Evolutionary conservation across 2,113 vertebrate species (phyloP), one percentile per base, ranked within the genome.

Genomic region (Spea bombifrons): DNA sequence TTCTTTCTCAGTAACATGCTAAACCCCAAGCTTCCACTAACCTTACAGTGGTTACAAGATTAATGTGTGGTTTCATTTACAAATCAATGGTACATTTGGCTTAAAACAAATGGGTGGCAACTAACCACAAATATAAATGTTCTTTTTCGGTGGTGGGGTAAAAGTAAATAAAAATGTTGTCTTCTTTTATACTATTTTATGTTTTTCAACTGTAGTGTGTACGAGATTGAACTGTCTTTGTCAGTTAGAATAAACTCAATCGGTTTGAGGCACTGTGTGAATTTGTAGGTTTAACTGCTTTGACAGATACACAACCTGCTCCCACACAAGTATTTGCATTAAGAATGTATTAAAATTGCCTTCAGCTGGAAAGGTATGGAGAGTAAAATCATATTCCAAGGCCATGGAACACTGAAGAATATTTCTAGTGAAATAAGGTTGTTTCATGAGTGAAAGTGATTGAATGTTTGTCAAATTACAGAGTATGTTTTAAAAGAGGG

Each of bases 361-460:
- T 30, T 16, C 49, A 82, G 85, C 47, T 71, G 52, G 7, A 67
- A 74, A 57, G 8, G 46, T 79, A 79, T 75, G 17, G 45, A 75
- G 76, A 53, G 12, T 75, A 75, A 84, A 83, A 76, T 78, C 69
- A 66, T 8, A 57, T 83, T 84, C 67, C 81, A 57, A 57, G 71
- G 10, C 68, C 76, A 73, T 85, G 16, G 78, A 82, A 70, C 45
- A 55, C 80, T 73, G 66, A 82, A 81, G 76, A 65, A 74, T 77
- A 59, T 72, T 78, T 79, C 75, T 75, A 68, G 82, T 82, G 63
- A 73, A 75, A 59, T 7, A 78, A 86, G 84, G 81, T 64, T 86
- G 73, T 78, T 82, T 64, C 49, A 79, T 86, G 85, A 86, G 73
- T 87, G 84, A 84, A 84, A 76, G 69, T 80, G 83, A 87, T 81